phyloP scores from a whole-genome alignment of 2,797 vertebrate species.

The Astyanax mexicanus region DNA sequence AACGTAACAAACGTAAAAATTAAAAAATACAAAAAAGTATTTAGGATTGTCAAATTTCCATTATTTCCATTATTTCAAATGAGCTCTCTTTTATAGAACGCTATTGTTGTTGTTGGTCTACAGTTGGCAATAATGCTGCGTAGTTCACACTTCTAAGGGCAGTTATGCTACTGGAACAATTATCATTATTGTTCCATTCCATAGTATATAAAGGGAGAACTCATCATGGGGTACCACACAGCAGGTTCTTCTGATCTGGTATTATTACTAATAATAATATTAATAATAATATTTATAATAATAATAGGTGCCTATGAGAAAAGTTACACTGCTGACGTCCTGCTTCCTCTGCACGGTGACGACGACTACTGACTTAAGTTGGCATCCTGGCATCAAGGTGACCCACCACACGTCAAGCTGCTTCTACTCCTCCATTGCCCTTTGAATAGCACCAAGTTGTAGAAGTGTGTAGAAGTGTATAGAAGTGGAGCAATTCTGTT shows the following conservation, averaged over 20 bases:
- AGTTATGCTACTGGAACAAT: constrained; percentile 51
- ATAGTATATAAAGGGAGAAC: constrained; percentile 31
- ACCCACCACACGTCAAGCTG: too few species aligned
- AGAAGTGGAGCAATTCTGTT: constrained; percentile 54
- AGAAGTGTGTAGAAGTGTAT: too few species aligned
- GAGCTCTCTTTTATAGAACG: constrained; percentile 38
- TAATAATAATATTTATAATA: too few species aligned
- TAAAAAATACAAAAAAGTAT: neutral
- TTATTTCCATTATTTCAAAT: too few species aligned
- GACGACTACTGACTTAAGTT: too few species aligned
- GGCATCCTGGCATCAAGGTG: constrained; percentile 1
- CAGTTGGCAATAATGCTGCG: constrained; percentile 22
- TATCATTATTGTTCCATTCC: too few species aligned
- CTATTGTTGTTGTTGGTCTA: constrained; percentile 31
- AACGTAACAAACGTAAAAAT: too few species aligned
- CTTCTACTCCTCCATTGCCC: constrained; percentile 56
- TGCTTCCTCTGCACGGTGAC: neutral
- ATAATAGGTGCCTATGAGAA: constrained; percentile 24
- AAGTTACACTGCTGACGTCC: constrained; percentile 16
- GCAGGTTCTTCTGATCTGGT: too few species aligned
- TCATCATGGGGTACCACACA: constrained; percentile 1
- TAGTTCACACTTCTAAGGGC: constrained; percentile 39
- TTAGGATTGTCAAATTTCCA: constrained; percentile 50
- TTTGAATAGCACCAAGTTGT: constrained; percentile 75
- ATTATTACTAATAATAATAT: too few species aligned